Conservation (phyloP, 2,113 vertebrate species). For the Prionailurus viverrinus region DNA sequence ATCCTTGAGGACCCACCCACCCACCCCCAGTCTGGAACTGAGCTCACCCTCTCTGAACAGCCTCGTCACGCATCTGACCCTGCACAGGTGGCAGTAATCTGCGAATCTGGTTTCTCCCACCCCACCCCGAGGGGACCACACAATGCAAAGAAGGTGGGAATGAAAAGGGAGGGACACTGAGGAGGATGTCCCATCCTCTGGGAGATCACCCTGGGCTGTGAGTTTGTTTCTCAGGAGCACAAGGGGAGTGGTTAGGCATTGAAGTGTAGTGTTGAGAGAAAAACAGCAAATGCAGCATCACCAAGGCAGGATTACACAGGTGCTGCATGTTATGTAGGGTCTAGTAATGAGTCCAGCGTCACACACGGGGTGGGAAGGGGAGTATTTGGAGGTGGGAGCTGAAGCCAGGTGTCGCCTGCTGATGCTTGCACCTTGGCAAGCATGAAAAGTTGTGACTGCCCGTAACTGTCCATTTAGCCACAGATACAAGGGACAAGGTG, state of each 20-base stretch:
- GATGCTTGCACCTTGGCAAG: background rate
- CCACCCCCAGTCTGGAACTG: background rate
- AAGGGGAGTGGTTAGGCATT: background rate
- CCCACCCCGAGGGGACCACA: no score
- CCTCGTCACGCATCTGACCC: background rate
- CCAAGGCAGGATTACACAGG: background rate
- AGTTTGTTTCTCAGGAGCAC: background rate
- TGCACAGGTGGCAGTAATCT: background rate
- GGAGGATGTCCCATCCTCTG: background rate
- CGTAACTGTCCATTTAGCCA: background rate
- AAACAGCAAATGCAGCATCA: background rate
- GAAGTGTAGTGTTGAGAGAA: background rate
- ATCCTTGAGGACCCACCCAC: background rate
- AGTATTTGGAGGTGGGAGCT: background rate
- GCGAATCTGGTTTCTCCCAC: background rate
- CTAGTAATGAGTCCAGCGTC: background rate
- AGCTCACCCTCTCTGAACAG: background rate
- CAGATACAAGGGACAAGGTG: background rate
- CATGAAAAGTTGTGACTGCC: background rate
- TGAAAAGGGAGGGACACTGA: background rate
- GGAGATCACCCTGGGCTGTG: accelerated
- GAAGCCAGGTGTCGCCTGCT: background rate
- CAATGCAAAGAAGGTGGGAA: background rate
- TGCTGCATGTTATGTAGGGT: background rate
- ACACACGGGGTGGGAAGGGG: accelerated